phyloP scores from a whole-genome alignment of 1,140 invertebrate species.

The Pachyrhynchus sulphureomaculatus region DNA sequence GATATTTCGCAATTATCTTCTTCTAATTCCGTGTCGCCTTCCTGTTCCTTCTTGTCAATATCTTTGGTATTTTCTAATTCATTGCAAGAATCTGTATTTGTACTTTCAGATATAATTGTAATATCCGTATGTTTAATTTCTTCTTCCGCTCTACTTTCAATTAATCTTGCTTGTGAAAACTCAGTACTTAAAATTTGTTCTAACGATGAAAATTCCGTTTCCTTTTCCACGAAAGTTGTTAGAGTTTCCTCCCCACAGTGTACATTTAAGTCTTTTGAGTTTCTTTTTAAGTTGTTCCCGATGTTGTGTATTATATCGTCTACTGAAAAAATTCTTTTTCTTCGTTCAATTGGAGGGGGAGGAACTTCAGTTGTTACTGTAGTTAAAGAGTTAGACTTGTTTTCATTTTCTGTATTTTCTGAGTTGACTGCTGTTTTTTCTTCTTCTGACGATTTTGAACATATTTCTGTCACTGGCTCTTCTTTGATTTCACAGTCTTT shows the following conservation, averaged over 20 bases:
- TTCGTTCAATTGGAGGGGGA: background rate
- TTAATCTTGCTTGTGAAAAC: background rate
- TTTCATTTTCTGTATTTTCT: background rate
- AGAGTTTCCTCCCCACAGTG: background rate
- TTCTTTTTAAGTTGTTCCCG: conserved; percentile 28
- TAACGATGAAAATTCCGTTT: conserved; percentile 18
- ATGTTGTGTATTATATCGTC: conserved; percentile 43
- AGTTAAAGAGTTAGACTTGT: background rate
- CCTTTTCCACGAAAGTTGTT: conserved; percentile 21
- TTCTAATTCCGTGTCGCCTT: no score
- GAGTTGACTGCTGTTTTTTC: no score
- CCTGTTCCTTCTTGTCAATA: no score
- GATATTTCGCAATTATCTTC: no score
- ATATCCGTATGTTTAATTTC: no score
- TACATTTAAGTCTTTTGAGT: background rate
- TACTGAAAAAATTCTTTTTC: conserved; percentile 42
- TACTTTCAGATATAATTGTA: no score
- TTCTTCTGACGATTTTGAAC: no score
- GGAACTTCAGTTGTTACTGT: background rate
- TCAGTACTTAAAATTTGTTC: background rate
- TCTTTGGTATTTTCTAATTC: no score
- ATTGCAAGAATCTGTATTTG: no score
- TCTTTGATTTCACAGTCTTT: no score
- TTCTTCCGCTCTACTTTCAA: no score
- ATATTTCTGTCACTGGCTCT: no score